These are phyloP conservation scores for Abscondita cerata DNA, from an alignment of 2,888 invertebrate genomes.

Conservation along the genomic window DNA sequence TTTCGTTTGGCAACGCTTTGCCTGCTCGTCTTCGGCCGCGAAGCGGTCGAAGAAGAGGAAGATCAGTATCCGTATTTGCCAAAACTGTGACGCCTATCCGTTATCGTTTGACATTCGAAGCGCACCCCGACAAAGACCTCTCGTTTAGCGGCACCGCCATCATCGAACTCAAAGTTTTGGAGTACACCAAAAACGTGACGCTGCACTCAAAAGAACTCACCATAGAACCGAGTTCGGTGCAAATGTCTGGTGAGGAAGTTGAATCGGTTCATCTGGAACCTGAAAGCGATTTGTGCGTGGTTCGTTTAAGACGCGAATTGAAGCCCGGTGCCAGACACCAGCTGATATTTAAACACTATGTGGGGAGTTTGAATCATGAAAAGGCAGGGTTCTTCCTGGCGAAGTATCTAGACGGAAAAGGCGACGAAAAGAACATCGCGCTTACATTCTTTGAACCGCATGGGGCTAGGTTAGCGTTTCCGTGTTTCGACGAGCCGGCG, in stretches of 20 bases:
- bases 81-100: constrained; percentile 19
- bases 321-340: not conserved
- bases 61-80: constrained; percentile 13
- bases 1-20: too few species aligned
- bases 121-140: constrained; percentile 19
- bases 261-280: not conserved
- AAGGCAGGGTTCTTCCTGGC: constrained; percentile 10
- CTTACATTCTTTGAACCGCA: constrained; percentile 72
- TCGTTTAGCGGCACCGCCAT: constrained; percentile 27
- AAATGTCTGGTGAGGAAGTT: constrained; percentile 2
- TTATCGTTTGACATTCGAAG: constrained; percentile 27
- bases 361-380: not conserved
- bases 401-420: not conserved
- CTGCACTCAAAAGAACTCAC: constrained; percentile 21
- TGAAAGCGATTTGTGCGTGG: not conserved
- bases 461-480: constrained; percentile 72
- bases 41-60: too few species aligned
- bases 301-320: not conserved
- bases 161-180: constrained; percentile 19
- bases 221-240: not conserved
- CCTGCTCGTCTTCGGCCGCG: too few species aligned
- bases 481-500: constrained; percentile 73
- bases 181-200: constrained; percentile 18
- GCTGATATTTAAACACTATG: constrained; percentile 8
- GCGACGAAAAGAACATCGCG: constrained; percentile 50